phyloP scores from a whole-genome alignment of 2,113 vertebrate species.

The Neogobius melanostomus region DNA sequence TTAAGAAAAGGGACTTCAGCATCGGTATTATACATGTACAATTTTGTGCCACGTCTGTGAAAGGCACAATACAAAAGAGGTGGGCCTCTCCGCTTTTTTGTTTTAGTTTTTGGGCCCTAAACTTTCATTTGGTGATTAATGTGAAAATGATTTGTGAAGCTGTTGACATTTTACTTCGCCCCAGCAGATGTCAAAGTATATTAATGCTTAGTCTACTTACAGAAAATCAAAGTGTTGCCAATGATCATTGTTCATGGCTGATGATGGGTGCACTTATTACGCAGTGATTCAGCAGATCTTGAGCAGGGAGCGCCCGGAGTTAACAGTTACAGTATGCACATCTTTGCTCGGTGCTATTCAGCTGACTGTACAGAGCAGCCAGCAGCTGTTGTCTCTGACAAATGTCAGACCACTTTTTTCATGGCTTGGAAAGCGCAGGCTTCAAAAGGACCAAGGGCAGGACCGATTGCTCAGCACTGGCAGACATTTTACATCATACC shows the following conservation, averaged over 20 bases:
- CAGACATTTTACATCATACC: not conserved
- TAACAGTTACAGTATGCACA: conserved; percentile 32
- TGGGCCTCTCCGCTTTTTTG: not conserved
- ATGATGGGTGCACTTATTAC: conserved; percentile 31
- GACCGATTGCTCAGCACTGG: not conserved
- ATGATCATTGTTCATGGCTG: conserved; percentile 13
- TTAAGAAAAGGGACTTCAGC: too few relatives aligned
- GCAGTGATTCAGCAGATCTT: conserved; percentile 36
- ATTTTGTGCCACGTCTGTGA: too few relatives aligned
- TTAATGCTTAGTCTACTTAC: not conserved
- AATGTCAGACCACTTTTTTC: not conserved
- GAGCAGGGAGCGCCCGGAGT: conserved; percentile 7
- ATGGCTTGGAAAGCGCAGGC: conserved; percentile 3
- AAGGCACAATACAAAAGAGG: not conserved
- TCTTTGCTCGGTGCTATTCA: conserved; percentile 27
- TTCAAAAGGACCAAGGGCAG: not conserved
- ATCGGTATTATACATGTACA: too few relatives aligned
- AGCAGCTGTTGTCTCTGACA: conserved; percentile 39
- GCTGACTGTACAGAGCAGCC: conserved; percentile 40
- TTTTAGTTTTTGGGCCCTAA: not conserved
- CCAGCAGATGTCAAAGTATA: not conserved
- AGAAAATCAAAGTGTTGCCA: not conserved
- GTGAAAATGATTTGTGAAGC: not conserved
- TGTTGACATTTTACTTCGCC: not conserved
- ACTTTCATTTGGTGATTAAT: not conserved